Base-by-base conservation (phyloP, 1,140 invertebrate species). In the Drosophila cardini region DNA sequence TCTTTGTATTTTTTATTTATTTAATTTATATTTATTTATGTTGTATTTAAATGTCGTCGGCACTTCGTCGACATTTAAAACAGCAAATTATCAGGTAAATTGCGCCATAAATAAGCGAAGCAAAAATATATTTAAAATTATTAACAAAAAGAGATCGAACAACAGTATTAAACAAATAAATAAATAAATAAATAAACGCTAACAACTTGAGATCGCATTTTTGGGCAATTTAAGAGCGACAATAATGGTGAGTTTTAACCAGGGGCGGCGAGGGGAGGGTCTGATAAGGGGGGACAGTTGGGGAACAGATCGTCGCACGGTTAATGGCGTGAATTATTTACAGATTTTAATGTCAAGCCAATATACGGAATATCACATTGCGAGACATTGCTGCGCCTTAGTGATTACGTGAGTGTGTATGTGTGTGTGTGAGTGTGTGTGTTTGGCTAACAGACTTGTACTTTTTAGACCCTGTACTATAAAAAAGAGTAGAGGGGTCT, bases 251-350 rank as follows among this genome's bases (percentile, higher is more conserved):
- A 11, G 9, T 40, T n/a, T n/a, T n/a, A n/a, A 50, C 16, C 18
- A 63, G 52, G 11, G 58, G 50, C 16, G 13, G 21, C 30, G 56
- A 40, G 76, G 46, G 65, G 55, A 11, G 6, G 43, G 16, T 16
- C 8, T 38, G 40, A 30, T 30, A 18, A 43, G 45, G 34, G 13
- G 45, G 15, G n/a, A n/a, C 32, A 52, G n/a, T 1, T 21, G 45
- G 26, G 48, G 48, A 7, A 76, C 82, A 72, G 82, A 86, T 78
- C 84, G 80, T 83, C 72, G 84, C 70, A 75, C 84, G 77, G 45
- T 90, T 89, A 80, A 89, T 89, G 85, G 84, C 80, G 70, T 76
- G 71, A 84, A 89, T 84, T 89, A 89, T 84, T 90, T 89, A 89
- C 76, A 72, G 80, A 89, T 89, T 89, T 89, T 84, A 90, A 89